Evolutionary conservation across 2,797 vertebrate species (phyloP).

Genomic region (Phrynocephalus forsythii): DNA sequence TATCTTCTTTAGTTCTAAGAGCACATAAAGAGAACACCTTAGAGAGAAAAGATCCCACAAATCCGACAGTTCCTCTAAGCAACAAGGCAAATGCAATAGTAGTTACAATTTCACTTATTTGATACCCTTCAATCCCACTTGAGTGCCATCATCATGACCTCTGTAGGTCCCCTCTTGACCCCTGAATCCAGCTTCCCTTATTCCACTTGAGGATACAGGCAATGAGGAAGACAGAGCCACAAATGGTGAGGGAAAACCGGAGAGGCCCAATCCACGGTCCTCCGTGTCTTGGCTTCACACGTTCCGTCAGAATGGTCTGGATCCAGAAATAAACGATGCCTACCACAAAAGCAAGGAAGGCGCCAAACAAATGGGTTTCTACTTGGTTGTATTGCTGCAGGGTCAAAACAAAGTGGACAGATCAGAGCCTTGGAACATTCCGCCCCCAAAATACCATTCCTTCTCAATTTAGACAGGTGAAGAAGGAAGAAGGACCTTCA

Average conservation of each 20-base stretch:
- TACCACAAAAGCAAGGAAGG: constrained; percentile 80
- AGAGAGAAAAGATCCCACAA: not conserved
- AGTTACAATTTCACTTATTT: not conserved
- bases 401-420: not conserved
- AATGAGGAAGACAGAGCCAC: constrained; percentile 71
- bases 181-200: not conserved
- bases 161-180: no score
- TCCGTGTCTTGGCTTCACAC: constrained; percentile 66
- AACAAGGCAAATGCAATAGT: no score
- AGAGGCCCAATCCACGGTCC: constrained; percentile 70
- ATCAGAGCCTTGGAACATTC: not conserved
- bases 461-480: not conserved
- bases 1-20: not conserved
- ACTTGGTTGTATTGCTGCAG: constrained; percentile 76
- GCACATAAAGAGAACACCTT: not conserved
- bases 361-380: constrained; percentile 77
- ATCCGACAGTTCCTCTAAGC: not conserved
- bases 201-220: constrained; percentile 82
- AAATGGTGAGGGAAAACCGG: constrained; percentile 71
- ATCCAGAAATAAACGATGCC: constrained; percentile 85
- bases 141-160: no score
- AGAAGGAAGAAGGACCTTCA: no score
- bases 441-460: not conserved
- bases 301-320: constrained; percentile 79
- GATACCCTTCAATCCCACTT: not conserved